Evolutionary conservation across 2,888 invertebrate genomes (phyloP).

Genomic region (Anarsia innoxiella): DNA sequence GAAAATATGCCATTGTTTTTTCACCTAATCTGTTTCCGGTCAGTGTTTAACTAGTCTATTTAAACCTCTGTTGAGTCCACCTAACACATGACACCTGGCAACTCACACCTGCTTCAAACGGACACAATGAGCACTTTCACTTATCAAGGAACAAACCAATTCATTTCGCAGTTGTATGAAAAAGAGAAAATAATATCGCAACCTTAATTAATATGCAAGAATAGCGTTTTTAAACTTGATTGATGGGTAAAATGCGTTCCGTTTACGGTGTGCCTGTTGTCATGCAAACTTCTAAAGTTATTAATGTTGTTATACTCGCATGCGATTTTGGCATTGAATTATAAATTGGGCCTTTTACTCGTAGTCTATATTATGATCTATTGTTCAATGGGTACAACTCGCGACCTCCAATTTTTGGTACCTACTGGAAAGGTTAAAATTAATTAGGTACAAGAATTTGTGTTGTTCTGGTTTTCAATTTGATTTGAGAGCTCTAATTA

Average conservation of each 20-base stretch:
- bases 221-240: conserved; percentile 8
- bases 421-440: no score
- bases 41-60: no score
- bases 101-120: background rate
- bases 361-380: conserved; percentile 2
- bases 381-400: no score
- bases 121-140: conserved; percentile 3
- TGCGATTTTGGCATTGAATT: conserved; percentile 21
- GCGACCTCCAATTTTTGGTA: background rate
- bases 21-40: no score
- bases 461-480: no score
- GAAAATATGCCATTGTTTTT: no score
- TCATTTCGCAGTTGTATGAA: background rate
- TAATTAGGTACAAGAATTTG: no score
- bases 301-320: no score
- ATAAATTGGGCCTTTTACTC: conserved; percentile 6
- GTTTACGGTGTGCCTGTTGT: conserved; percentile 8
- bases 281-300: conserved; percentile 16
- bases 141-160: background rate
- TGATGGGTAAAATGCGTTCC: conserved; percentile 10
- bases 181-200: background rate
- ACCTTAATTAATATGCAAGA: conserved; percentile 10
- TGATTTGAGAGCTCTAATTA: no score
- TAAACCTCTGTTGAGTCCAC: no score
- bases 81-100: background rate